Evolutionary conservation across 1,140 invertebrate species (phyloP).

Genomic region (Ruditapes philippinarum): DNA sequence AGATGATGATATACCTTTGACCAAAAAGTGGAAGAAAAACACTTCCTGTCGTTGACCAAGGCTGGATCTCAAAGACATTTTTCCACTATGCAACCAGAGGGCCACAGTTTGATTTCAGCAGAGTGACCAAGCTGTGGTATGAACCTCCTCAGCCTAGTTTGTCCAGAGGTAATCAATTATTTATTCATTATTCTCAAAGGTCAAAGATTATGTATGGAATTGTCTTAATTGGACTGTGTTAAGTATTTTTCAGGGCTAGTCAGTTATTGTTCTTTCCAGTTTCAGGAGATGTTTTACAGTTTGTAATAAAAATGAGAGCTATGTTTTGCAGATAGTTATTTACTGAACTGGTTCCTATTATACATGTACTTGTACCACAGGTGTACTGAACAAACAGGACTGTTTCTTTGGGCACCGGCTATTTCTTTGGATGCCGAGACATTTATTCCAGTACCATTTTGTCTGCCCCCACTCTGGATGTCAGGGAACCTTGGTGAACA

Average conservation of each 20-base stretch:
- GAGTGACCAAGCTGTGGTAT: constrained; percentile 49
- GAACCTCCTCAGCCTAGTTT: constrained; percentile 50
- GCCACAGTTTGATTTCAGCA: constrained; percentile 46
- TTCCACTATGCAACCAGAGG: constrained; percentile 26
- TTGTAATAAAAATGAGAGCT: not conserved
- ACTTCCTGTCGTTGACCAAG: constrained; percentile 39
- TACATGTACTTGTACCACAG: not conserved
- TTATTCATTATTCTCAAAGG: not conserved
- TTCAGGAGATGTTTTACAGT: not conserved
- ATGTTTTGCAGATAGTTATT: not conserved
- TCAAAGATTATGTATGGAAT: not conserved
- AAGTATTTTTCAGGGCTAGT: not conserved
- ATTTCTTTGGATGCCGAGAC: constrained; percentile 56
- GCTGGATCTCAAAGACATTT: constrained; percentile 29
- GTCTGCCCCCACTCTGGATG: constrained; percentile 27
- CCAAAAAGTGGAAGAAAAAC: constrained; percentile 59
- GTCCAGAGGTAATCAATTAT: constrained; percentile 24
- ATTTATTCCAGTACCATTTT: constrained; percentile 38
- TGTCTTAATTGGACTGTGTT: not conserved
- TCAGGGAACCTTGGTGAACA: constrained; percentile 38
- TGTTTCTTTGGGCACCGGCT: constrained; percentile 48
- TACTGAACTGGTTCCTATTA: not conserved
- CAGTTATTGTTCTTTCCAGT: not conserved
- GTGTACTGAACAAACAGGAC: constrained; percentile 51
- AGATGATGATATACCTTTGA: constrained; percentile 30